These are phyloP conservation scores for Dendrocincla fuliginosa DNA, from an alignment of 2,797 vertebrate genomes.

Conservation along the genomic window DNA sequence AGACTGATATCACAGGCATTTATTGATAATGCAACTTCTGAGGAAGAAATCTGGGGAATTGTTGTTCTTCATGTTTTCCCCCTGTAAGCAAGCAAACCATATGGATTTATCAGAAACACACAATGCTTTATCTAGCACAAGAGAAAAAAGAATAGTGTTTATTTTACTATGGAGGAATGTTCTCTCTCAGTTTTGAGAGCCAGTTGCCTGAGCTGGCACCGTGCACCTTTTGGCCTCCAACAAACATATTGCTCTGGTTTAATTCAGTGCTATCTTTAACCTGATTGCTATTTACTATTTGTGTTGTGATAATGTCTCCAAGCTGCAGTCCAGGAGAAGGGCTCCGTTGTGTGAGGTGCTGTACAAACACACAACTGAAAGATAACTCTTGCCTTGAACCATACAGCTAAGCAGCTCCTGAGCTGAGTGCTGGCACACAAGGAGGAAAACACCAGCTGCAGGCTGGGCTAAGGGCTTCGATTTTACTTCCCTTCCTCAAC, in stretches of 20 bases:
- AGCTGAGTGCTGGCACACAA: neutral
- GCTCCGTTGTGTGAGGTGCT: constrained; percentile 11
- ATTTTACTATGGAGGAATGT: constrained; percentile 70
- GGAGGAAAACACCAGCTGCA: neutral
- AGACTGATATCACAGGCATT: constrained; percentile 76
- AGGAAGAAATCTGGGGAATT: constrained; percentile 73
- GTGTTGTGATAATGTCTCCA: constrained; percentile 42
- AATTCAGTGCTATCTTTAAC: constrained; percentile 59
- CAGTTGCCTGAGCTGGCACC: constrained; percentile 40
- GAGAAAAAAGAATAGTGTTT: constrained; percentile 70
- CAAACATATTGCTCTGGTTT: constrained; percentile 15
- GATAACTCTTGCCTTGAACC: neutral
- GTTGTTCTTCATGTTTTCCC: constrained; percentile 71
- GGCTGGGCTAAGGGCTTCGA: neutral
- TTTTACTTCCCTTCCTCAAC: neutral
- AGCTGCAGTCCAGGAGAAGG: constrained; percentile 30
- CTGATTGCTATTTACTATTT: constrained; percentile 60
- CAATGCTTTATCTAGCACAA: constrained; percentile 65
- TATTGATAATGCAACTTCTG: constrained; percentile 78
- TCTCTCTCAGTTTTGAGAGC: constrained; percentile 65
- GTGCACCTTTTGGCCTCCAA: neutral
- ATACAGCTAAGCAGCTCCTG: neutral
- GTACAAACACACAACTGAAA: constrained; percentile 12
- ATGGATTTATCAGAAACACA: constrained; percentile 70
- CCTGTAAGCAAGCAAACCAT: constrained; percentile 68